Percentiles rank a stretch among this genome's conserved stretches.
Conservation (phyloP, 1,140 invertebrate genomes). For the Camponotus pennsylvanicus region DNA sequence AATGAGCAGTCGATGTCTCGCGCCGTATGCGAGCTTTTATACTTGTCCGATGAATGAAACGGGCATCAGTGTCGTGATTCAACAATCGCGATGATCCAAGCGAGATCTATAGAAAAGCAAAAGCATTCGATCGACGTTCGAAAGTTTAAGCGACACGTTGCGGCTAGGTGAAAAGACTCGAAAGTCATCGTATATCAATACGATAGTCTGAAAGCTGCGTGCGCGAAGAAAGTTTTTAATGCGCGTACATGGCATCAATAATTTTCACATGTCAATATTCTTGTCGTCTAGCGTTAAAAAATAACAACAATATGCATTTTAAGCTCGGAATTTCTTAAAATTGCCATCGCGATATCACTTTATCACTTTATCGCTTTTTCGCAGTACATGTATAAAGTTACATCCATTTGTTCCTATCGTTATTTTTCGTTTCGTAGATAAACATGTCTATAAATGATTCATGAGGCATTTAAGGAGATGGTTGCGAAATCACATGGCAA, state of each 20-base stretch:
- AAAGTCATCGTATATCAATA: neutral
- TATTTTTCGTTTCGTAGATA: neutral
- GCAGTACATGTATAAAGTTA: neutral
- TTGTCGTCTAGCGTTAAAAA: neutral
- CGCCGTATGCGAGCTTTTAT: constrained; percentile 4
- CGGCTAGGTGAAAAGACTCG: constrained; percentile 30
- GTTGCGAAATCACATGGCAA: too few relatives aligned
- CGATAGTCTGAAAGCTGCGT: neutral
- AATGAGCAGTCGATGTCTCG: neutral
- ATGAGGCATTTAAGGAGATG: too few relatives aligned
- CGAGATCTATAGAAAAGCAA: constrained; percentile 18
- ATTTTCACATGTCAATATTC: neutral
- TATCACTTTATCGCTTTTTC: neutral
- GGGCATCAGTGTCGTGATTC: neutral
- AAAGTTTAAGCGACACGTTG: constrained; percentile 1
- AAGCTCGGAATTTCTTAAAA: neutral
- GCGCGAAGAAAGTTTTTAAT: neutral
- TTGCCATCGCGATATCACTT: neutral
- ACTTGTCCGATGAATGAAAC: constrained; percentile 42
- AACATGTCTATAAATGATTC: neutral
- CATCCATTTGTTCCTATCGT: neutral
- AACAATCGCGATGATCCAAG: constrained; percentile 22
- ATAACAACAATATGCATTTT: neutral
- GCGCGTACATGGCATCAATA: neutral
- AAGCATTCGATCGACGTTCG: constrained; percentile 19